Evolutionary conservation across 2,113 vertebrate species (phyloP).

Genomic region (Spermophilus dauricus): DNA sequence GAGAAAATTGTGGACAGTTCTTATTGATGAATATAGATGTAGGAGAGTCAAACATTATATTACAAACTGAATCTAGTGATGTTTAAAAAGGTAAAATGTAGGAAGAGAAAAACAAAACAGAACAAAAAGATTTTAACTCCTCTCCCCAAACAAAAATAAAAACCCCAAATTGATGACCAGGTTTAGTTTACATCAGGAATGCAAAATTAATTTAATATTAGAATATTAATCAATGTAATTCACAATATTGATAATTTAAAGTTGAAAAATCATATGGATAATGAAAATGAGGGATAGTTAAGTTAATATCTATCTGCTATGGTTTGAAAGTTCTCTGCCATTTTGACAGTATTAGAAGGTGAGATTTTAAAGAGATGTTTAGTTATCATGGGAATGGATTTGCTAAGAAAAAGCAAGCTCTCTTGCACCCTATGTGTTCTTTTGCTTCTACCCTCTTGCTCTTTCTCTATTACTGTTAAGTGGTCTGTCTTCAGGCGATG

Average conservation of each 20-base stretch:
- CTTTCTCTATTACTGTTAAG: neutral
- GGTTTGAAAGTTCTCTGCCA: neutral
- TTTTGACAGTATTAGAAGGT: neutral
- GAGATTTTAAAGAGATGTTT: neutral
- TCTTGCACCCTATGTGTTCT: neutral
- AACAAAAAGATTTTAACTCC: neutral
- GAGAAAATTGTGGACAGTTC: constrained; percentile 5
- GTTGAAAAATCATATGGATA: neutral
- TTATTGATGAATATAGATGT: constrained; percentile 1
- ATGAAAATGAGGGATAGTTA: constrained; percentile 13
- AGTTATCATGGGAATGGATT: neutral
- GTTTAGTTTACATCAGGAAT: constrained; percentile 22
- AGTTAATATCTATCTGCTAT: neutral
- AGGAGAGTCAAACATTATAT: neutral
- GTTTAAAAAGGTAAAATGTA: neutral
- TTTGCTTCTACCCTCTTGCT: neutral
- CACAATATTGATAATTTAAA: neutral
- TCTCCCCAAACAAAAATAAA: neutral
- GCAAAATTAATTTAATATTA: constrained; percentile 38
- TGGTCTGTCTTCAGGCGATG: neutral
- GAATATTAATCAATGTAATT: constrained; percentile 35
- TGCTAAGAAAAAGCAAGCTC: neutral
- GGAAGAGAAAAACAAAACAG: neutral
- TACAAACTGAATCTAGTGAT: neutral
- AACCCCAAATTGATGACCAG: neutral